Percentiles rank a stretch among this genome's conserved stretches.
Conservation (phyloP, 2,888 invertebrate genomes). For the Leptopilina drosophilae region DNA sequence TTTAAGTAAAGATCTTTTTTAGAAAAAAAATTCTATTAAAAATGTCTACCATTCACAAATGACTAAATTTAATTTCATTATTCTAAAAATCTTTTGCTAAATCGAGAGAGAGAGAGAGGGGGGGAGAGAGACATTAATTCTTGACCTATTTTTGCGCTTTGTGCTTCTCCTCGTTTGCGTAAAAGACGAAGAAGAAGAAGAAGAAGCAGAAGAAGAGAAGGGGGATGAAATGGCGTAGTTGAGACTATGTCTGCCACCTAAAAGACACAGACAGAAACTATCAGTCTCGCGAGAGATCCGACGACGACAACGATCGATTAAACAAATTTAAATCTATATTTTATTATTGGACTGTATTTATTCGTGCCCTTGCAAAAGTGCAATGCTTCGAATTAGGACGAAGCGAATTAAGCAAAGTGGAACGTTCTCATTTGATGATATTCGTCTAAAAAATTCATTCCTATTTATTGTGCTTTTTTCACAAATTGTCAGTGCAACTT, state of each 20-base stretch:
- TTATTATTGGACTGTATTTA: not conserved
- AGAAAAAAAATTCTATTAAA: not conserved
- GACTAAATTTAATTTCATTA: constrained; percentile 4
- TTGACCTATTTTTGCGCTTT: constrained; percentile 37
- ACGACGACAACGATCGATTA: constrained; percentile 6
- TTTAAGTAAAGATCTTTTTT: not conserved
- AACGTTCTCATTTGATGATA: constrained; percentile 49
- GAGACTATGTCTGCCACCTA: constrained; percentile 7
- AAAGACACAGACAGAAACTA: not conserved
- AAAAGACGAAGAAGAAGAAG: not conserved
- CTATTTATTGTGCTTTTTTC: constrained; percentile 32
- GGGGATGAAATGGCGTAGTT: constrained; percentile 3
- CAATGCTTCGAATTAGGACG: constrained; percentile 55
- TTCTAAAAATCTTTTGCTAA: not conserved
- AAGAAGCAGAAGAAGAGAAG: constrained; percentile 35
- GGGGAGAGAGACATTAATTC: constrained; percentile 1
- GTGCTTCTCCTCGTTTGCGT: constrained; percentile 21
- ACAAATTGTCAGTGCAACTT: constrained; percentile 51
- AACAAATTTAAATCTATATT: not conserved
- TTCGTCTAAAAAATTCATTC: constrained; percentile 43
- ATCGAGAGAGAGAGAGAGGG: not conserved
- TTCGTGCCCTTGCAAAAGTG: constrained; percentile 45
- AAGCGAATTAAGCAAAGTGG: constrained; percentile 44
- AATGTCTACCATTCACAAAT: not conserved
- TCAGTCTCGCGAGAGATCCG: constrained; percentile 31